A percentile compares a stretch with the other conserved stretches of the same genome.
Evolutionary conservation across 2,113 vertebrate species (phyloP).

Genomic region (Pterophyllum scalare): DNA sequence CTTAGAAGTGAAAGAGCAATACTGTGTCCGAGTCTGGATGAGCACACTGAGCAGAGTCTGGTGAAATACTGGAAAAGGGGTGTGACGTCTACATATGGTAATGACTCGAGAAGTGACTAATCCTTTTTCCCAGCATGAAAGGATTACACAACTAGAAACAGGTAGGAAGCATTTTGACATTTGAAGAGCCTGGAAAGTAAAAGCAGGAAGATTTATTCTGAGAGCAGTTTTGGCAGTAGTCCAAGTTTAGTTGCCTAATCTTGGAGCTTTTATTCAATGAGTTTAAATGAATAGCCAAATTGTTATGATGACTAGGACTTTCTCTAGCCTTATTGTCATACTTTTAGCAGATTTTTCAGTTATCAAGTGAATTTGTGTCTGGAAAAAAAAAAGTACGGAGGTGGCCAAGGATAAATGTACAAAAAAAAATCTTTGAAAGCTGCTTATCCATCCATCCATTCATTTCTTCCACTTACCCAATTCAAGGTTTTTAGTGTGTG

Average conservation of each 20-base stretch:
- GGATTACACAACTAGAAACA: neutral
- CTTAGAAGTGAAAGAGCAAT: neutral
- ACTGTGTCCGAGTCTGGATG: neutral
- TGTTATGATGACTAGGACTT: neutral
- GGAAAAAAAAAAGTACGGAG: neutral
- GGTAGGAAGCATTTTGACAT: constrained; percentile 8
- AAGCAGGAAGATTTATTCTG: neutral
- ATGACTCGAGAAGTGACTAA: constrained; percentile 1
- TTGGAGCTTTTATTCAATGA: neutral
- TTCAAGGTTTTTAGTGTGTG: no score
- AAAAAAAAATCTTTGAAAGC: no score
- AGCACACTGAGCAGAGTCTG: neutral
- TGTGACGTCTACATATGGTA: neutral
- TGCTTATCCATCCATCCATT: no score
- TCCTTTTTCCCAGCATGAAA: constrained; percentile 9
- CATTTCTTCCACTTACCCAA: no score
- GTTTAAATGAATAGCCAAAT: no score
- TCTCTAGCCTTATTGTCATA: neutral
- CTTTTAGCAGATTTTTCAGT: neutral
- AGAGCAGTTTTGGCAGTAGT: neutral
- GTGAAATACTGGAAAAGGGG: neutral
- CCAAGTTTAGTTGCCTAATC: constrained; percentile 3
- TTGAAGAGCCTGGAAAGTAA: constrained; percentile 3
- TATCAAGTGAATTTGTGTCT: neutral
- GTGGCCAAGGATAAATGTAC: neutral